Evolutionary conservation across 2,797 vertebrate genomes (phyloP).

Genomic region (Neosilurus mollespiculum): DNA sequence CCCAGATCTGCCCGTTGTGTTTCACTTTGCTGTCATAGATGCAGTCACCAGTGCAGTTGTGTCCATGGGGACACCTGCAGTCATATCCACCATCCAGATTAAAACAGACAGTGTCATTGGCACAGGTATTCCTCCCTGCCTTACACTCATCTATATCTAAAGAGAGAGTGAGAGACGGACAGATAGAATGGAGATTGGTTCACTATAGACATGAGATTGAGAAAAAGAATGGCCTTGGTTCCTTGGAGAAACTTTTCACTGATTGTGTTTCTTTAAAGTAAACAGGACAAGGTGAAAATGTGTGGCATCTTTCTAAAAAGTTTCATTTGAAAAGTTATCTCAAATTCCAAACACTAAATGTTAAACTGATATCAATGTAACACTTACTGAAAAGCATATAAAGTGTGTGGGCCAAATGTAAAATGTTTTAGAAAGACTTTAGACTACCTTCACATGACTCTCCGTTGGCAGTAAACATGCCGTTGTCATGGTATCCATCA

Average conservation of each 20-base stretch:
- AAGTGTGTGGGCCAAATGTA: background rate
- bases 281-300: background rate
- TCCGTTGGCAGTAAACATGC: slow-evolving; percentile 90
- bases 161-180: slow-evolving; percentile 45
- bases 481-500: slow-evolving; percentile 97
- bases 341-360: background rate
- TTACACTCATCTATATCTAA: slow-evolving; percentile 96
- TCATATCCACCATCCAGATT: slow-evolving; percentile 97
- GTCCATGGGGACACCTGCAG: slow-evolving; percentile 94
- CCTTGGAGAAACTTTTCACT: background rate
- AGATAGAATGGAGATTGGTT: background rate
- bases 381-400: background rate
- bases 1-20: slow-evolving; percentile 97
- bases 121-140: slow-evolving; percentile 90
- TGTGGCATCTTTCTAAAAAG: background rate
- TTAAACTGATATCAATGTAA: background rate
- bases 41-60: slow-evolving; percentile 96
- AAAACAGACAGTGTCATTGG: slow-evolving; percentile 96
- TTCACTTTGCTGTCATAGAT: slow-evolving; percentile 91
- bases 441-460: slow-evolving; percentile 90
- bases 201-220: background rate
- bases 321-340: background rate
- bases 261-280: background rate
- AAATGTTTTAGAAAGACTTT: background rate
- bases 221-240: background rate